These are phyloP conservation scores for Anabacerthia variegaticeps DNA, from an alignment of 2,797 vertebrate genomes.

Conservation along the genomic window DNA sequence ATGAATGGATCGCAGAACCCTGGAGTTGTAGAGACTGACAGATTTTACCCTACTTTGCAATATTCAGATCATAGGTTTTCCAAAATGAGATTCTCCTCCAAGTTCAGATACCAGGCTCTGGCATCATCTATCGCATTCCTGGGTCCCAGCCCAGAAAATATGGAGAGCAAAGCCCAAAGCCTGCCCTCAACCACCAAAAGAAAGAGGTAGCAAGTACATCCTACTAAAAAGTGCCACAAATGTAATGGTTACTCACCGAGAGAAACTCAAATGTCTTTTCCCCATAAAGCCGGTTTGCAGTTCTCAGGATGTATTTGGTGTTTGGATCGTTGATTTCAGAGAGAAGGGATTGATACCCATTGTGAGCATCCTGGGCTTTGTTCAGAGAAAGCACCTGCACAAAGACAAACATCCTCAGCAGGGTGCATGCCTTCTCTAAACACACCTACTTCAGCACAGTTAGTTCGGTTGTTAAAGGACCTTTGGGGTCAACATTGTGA, in stretches of 20 bases:
- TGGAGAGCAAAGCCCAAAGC: background rate
- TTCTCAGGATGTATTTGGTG: constrained; percentile 80
- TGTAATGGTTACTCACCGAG: constrained; percentile 72
- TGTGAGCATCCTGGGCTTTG: constrained; percentile 43
- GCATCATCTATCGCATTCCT: rapidly evolving
- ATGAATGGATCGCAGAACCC: rapidly evolving
- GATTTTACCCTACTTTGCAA: background rate
- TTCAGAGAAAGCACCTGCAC: constrained; percentile 68
- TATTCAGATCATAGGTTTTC: background rate
- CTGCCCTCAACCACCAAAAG: background rate
- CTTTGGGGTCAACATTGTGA: no score
- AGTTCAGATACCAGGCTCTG: background rate
- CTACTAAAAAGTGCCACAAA: rapidly evolving
- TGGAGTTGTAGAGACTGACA: background rate
- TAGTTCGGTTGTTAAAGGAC: no score
- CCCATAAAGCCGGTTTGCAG: constrained; percentile 88
- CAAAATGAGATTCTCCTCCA: background rate
- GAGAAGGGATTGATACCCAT: constrained; percentile 76
- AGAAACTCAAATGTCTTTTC: constrained; percentile 84
- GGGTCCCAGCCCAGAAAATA: rapidly evolving
- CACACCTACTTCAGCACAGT: no score
- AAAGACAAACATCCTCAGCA: background rate
- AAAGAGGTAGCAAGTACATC: rapidly evolving
- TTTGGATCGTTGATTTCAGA: constrained; percentile 76
- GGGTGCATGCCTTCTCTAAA: no score